Base-by-base conservation (phyloP, 2,888 invertebrate species). In the Macaria notata region DNA sequence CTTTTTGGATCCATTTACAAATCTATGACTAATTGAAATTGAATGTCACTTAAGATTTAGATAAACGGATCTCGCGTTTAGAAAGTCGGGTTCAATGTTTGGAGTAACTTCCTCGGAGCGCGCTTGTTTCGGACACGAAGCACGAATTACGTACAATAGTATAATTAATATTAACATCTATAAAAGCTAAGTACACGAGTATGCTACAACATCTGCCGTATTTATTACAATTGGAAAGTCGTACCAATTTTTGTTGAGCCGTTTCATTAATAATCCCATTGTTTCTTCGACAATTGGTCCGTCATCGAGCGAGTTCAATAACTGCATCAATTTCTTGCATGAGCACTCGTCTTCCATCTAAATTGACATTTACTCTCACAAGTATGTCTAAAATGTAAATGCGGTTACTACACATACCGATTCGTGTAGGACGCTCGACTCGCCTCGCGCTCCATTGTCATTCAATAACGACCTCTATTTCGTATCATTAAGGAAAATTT, bases 331-430 rank as follows among this genome's bases (percentile, higher is more conserved):
- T 84, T 85, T 83, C 76, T 80, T 78, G 81, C 83, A 81, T 83
- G 83, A 78, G 78, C 79, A 71, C 81, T 79, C 82, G 79, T 83
- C 80, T 81, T 82, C 83, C 81, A 84, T 85, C 88, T 87, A 88
- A 88, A 88, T 89, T 88, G 88, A 88, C 88, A 88, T 89, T 88
- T 88, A 88, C 86, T 86, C 85, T 80, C 78, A 77, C 84, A 81
- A 85, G 86, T 82, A 86, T 83, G 81, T 86, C 81, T 84, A 86
- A 86, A 88, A 88, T 87, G 87, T 88, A 88, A 88, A 88, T 87
- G 88, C 78, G 85, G 85, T 86, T 83, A 83, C 81, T 81, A 81
- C 83, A 85, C 84, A 83, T 82, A 86, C 82, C 77, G 81, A 80
- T 83, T 81, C 83, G 81, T 73, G 70, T 72, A 68, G 69, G 65